Conservation (phyloP, 2,113 vertebrate genomes). For the Lagopus muta region DNA sequence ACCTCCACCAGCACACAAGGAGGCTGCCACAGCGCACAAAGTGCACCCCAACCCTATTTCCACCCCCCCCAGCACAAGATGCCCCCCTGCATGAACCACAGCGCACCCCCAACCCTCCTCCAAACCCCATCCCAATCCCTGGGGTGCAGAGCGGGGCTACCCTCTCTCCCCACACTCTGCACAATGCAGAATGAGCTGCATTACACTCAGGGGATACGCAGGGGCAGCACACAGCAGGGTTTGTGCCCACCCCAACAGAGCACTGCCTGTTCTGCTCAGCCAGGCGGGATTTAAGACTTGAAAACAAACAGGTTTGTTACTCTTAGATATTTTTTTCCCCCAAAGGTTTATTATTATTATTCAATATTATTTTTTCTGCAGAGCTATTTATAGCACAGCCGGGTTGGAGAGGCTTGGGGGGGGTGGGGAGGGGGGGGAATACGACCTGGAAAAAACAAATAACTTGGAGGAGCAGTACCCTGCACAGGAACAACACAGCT, state of each 20-base stretch:
- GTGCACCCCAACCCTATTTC: not conserved
- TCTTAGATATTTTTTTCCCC: not conserved
- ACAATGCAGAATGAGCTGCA: not conserved
- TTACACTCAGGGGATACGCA: not conserved
- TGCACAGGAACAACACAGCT: conserved; percentile 40
- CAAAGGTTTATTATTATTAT: conserved; percentile 39
- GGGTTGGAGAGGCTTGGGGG: conserved; percentile 40
- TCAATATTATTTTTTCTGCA: conserved; percentile 40
- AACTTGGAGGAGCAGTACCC: conserved; percentile 33
- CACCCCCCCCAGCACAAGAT: not conserved
- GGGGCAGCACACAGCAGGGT: not conserved
- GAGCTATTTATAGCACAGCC: conserved; percentile 42
- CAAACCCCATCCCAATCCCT: not conserved
- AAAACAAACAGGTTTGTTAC: conserved; percentile 65
- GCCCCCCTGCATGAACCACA: not conserved
- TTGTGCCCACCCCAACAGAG: conserved; percentile 12
- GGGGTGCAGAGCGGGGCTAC: not conserved
- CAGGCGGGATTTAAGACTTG: not conserved
- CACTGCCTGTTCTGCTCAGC: conserved; percentile 58
- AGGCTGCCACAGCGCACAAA: not conserved
- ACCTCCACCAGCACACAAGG: accelerated
- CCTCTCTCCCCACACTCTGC: not conserved
- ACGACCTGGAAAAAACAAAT: conserved; percentile 34
- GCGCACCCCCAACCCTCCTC: not conserved
- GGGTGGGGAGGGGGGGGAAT: not conserved